These are phyloP conservation scores for Microhierax caerulescens DNA, from an alignment of 2,797 vertebrate genomes.

Conservation along the genomic window DNA sequence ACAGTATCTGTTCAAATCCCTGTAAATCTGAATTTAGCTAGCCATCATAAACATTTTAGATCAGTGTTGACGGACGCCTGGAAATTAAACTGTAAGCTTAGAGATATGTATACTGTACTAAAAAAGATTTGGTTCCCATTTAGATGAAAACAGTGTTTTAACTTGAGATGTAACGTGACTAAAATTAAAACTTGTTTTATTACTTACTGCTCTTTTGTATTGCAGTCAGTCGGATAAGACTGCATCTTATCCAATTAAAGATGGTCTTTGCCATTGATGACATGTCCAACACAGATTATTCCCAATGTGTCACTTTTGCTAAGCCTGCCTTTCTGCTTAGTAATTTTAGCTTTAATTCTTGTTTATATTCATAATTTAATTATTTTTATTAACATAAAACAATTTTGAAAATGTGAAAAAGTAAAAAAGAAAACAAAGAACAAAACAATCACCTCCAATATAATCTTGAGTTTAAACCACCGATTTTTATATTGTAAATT, in stretches of 20 bases:
- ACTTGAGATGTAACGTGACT: neutral
- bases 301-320: neutral
- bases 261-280: neutral
- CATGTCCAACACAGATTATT: neutral
- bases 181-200: neutral
- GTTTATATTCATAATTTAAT: neutral
- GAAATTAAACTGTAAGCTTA: neutral
- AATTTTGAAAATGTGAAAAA: neutral
- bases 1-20: neutral
- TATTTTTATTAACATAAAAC: neutral
- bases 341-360: neutral
- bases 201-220: neutral
- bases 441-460: neutral
- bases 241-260: no score
- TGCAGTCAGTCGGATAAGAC: neutral
- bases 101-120: neutral
- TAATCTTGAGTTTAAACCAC: neutral
- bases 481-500: neutral
- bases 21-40: neutral
- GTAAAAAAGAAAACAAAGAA: neutral
- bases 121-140: neutral
- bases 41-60: neutral
- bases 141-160: neutral
- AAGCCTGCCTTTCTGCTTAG: neutral
- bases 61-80: neutral